Conservation (phyloP, 2,113 vertebrate species). For the Ailuropoda melanoleuca region DNA sequence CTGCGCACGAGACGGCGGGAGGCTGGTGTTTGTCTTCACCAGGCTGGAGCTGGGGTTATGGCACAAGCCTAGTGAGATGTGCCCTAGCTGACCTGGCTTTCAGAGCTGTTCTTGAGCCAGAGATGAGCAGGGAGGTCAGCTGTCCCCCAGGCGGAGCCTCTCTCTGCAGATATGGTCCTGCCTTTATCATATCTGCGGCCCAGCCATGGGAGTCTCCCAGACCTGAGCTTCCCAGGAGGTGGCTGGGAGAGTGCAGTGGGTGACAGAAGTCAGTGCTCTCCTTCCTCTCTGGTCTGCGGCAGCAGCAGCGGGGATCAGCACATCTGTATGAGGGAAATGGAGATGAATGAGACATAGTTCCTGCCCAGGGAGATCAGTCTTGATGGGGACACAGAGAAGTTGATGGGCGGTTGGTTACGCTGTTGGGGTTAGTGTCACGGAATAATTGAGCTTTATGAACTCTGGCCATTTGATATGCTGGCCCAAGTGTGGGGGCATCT, state of each 20-base stretch:
- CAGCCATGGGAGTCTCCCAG: neutral
- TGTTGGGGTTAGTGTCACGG: neutral
- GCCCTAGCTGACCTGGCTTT: fast-evolving
- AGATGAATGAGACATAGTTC: neutral
- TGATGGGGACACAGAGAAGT: neutral
- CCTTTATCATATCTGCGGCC: neutral
- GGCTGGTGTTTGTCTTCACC: neutral
- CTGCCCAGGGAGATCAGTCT: neutral
- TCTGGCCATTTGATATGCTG: neutral
- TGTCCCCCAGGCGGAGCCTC: neutral
- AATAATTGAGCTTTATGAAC: neutral
- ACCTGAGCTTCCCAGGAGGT: neutral
- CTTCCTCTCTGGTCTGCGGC: neutral
- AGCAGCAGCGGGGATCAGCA: neutral
- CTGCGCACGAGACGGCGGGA: neutral
- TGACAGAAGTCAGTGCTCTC: neutral
- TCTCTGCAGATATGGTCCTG: neutral
- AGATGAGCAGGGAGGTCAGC: neutral
- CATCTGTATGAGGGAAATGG: neutral
- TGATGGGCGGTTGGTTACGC: neutral
- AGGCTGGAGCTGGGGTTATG: neutral
- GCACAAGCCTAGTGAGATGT: neutral
- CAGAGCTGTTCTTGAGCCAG: neutral
- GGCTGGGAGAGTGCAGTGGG: neutral
- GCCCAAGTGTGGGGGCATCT: neutral